Conservation (phyloP, 92 coral and sea anemone species). For the Siderastrea radians region DNA sequence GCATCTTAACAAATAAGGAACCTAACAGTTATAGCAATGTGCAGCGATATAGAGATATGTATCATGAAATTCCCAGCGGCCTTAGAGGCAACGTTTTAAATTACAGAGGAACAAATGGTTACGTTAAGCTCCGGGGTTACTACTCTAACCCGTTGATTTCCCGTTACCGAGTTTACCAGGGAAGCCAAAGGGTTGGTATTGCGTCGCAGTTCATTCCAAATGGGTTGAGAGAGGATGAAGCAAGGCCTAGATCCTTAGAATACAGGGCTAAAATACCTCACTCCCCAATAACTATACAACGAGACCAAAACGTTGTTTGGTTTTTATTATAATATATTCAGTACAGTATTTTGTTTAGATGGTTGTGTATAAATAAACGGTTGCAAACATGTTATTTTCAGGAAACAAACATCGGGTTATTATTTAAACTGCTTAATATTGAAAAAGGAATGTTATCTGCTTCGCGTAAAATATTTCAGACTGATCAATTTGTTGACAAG, state of each 20-base stretch:
- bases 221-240: slow-evolving; percentile 21
- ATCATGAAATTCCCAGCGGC: background rate
- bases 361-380: too few species aligned
- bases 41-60: background rate
- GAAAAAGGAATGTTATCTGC: too few species aligned
- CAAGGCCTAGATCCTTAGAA: slow-evolving; percentile 16
- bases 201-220: background rate
- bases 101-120: background rate
- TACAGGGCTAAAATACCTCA: slow-evolving; percentile 49
- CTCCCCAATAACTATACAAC: background rate
- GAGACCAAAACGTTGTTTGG: slow-evolving; percentile 7
- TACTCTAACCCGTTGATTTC: background rate
- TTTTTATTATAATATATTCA: background rate
- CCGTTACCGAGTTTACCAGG: background rate
- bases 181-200: background rate
- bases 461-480: too few species aligned
- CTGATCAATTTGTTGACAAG: too few species aligned
- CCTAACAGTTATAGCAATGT: background rate
- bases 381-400: too few species aligned
- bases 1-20: background rate
- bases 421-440: too few species aligned
- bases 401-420: too few species aligned
- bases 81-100: background rate
- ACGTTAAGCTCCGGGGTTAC: background rate
- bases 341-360: too few species aligned